A percentile compares a stretch with the other conserved stretches of the same genome.
phyloP scores from a whole-genome alignment of 2,113 vertebrate species.

The Butastur rufipennis region DNA sequence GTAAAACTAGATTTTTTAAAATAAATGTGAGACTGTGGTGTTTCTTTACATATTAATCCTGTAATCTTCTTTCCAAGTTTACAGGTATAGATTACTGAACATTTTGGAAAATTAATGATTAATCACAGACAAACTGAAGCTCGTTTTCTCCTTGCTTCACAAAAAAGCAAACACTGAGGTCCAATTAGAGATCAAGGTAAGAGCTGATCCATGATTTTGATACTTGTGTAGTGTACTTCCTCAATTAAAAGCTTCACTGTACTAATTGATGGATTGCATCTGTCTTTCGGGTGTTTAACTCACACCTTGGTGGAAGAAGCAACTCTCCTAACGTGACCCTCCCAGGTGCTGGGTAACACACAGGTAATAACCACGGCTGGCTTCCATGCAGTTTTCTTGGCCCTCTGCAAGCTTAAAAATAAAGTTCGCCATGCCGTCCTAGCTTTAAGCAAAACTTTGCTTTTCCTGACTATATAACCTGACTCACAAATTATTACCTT shows the following conservation, averaged over 20 bases:
- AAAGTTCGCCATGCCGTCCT: background rate
- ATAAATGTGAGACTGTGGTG: background rate
- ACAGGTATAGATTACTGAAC: background rate
- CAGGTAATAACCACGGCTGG: background rate
- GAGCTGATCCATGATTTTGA: background rate
- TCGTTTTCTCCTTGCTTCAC: background rate
- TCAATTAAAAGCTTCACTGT: background rate
- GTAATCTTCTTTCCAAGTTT: background rate
- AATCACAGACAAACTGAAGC: background rate
- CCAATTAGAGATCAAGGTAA: background rate
- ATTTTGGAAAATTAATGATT: background rate
- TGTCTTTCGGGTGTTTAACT: background rate
- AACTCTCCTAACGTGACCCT: background rate
- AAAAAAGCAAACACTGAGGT: background rate
- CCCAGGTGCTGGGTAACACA: background rate
- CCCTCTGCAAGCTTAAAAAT: constrained; percentile 6
- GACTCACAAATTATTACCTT: background rate
- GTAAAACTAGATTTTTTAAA: background rate
- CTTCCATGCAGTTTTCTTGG: background rate
- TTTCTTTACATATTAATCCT: background rate
- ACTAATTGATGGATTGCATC: background rate
- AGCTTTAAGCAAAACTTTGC: background rate
- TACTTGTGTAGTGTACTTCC: background rate
- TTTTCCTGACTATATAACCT: background rate
- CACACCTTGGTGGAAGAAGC: background rate